A percentile compares a stretch with the other conserved stretches of the same genome.
Evolutionary conservation across 2,888 invertebrate species (phyloP).

Genomic region (Sipha maydis): DNA sequence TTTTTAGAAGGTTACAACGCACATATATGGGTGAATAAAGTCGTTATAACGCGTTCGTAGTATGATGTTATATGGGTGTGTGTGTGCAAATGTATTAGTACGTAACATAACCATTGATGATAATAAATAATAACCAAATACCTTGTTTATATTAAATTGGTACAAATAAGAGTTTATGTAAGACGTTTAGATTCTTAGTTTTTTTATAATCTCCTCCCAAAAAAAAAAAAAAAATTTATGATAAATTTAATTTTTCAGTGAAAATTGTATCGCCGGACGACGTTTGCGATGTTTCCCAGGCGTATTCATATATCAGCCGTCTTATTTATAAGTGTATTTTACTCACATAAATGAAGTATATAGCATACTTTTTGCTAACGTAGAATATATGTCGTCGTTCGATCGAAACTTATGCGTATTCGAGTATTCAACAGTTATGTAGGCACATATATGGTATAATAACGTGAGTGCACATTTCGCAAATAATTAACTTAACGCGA

Average conservation of each 20-base stretch:
- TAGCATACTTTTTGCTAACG: background rate
- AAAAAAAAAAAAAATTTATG: too few species aligned
- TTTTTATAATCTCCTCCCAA: too few species aligned
- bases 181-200: too few species aligned
- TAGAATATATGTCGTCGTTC: background rate
- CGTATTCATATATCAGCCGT: background rate
- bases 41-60: background rate
- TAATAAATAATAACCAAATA: background rate
- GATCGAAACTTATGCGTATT: background rate
- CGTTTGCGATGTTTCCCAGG: background rate
- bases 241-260: too few species aligned
- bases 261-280: too few species aligned
- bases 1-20: background rate
- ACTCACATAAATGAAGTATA: background rate
- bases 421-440: background rate
- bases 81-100: background rate
- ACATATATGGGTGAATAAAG: background rate
- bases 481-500: constrained; percentile 4
- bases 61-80: background rate
- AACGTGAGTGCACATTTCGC: background rate
- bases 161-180: too few species aligned
- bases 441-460: background rate
- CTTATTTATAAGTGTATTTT: background rate
- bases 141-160: background rate
- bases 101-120: background rate